Evolutionary conservation across 2,797 vertebrate genomes (phyloP).

Genomic region (Schizothorax lantsangensis): DNA sequence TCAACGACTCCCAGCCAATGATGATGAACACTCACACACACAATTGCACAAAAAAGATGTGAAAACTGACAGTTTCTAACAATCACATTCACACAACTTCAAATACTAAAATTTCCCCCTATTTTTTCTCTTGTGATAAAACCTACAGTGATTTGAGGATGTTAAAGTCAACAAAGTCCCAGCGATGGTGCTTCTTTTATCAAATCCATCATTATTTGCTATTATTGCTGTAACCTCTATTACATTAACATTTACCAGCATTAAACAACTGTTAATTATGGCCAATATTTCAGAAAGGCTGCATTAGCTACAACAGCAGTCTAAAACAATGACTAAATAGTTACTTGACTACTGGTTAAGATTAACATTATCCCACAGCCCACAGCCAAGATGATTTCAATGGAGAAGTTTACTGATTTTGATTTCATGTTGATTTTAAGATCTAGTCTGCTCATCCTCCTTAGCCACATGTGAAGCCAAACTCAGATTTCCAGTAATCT

Average conservation of each 20-base stretch:
- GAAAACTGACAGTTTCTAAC: conserved; percentile 1
- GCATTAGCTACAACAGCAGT: not conserved
- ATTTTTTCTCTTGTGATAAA: not conserved
- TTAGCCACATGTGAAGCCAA: not conserved
- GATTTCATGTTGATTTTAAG: not conserved
- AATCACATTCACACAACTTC: not conserved
- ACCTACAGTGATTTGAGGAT: not conserved
- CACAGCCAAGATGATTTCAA: not conserved
- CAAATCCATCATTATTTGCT: not conserved
- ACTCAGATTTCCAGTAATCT: not conserved
- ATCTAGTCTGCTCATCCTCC: not conserved
- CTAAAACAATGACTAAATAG: not conserved
- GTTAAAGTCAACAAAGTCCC: not conserved
- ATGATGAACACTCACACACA: conserved; percentile 6
- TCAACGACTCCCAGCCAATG: not conserved
- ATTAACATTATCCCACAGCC: not conserved
- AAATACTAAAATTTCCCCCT: not conserved
- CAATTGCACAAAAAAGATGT: conserved; percentile 26
- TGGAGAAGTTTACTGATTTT: not conserved
- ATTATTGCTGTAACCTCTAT: not conserved
- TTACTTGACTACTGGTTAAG: not conserved
- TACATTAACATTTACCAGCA: not conserved
- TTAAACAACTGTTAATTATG: not conserved
- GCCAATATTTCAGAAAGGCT: not conserved
- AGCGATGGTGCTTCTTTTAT: not conserved